phyloP scores from a whole-genome alignment of 2,113 vertebrate species.

The Heptranchias perlo region DNA sequence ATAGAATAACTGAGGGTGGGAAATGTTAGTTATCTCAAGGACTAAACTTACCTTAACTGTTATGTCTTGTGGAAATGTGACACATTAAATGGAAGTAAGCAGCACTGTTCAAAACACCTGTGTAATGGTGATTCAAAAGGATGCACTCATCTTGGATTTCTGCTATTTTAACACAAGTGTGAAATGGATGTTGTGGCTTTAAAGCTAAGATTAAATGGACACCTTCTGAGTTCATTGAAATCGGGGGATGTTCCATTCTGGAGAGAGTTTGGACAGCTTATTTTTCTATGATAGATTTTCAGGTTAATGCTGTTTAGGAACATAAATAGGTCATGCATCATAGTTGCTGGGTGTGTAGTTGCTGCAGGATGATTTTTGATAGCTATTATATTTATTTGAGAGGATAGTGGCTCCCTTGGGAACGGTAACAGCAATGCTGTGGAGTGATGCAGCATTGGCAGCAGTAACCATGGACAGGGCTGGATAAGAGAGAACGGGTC shows the following conservation, averaged over 20 bases:
- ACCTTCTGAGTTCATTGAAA: neutral
- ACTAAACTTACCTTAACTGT: neutral
- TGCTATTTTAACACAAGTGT: neutral
- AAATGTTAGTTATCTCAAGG: neutral
- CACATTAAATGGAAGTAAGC: neutral
- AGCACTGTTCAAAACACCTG: neutral
- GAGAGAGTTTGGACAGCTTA: neutral
- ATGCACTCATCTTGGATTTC: neutral
- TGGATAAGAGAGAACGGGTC: neutral
- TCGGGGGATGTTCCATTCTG: neutral
- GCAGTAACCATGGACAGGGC: neutral
- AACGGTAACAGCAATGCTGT: neutral
- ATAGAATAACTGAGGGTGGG: neutral
- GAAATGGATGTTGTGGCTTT: neutral
- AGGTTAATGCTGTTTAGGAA: neutral
- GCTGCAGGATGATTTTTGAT: neutral
- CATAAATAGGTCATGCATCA: constrained; percentile 4
- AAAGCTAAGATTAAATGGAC: neutral
- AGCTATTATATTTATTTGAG: constrained; percentile 1
- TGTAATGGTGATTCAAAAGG: neutral
- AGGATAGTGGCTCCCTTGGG: neutral
- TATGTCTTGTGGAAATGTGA: neutral
- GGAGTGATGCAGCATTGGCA: neutral
- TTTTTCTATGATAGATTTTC: neutral
- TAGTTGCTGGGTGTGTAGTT: neutral